phyloP scores from a whole-genome alignment of 1,140 invertebrate genomes.

The Gonatopus flavifemur region DNA sequence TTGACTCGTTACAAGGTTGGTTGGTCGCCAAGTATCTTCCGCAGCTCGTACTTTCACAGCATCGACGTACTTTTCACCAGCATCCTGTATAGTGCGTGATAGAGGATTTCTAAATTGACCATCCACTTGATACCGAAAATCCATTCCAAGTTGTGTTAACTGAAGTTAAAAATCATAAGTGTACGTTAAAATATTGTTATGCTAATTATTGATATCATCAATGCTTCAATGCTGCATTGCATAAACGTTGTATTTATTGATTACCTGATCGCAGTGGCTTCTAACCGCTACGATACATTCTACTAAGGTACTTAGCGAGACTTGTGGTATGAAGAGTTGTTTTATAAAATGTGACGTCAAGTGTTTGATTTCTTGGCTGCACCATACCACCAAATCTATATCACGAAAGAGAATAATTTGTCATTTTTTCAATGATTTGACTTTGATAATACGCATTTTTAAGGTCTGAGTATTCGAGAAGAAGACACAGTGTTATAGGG shows the following conservation, averaged over 20 bases:
- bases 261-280: conserved; percentile 73
- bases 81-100: conserved; percentile 64
- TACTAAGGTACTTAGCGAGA: conserved; percentile 77
- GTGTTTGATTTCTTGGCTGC: conserved; percentile 81
- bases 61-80: conserved; percentile 75
- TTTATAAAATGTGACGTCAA: conserved; percentile 81
- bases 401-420: conserved; percentile 6
- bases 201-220: not conserved
- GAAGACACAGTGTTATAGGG: too few species aligned
- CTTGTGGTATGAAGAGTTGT: conserved; percentile 91
- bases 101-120: conserved; percentile 73
- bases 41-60: conserved; percentile 69
- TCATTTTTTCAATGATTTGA: too few species aligned
- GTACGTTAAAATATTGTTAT: not conserved
- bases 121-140: conserved; percentile 83
- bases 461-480: too few species aligned
- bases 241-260: not conserved
- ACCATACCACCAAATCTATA: conserved; percentile 87
- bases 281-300: conserved; percentile 83
- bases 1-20: conserved; percentile 65
- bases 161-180: conserved; percentile 43
- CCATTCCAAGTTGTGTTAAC: conserved; percentile 73
- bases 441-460: too few species aligned
- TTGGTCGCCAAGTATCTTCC: conserved; percentile 74
- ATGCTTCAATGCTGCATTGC: not conserved